Evolutionary conservation across 2,797 vertebrate genomes (phyloP).

Genomic region (Gymnopithys bicolor): DNA sequence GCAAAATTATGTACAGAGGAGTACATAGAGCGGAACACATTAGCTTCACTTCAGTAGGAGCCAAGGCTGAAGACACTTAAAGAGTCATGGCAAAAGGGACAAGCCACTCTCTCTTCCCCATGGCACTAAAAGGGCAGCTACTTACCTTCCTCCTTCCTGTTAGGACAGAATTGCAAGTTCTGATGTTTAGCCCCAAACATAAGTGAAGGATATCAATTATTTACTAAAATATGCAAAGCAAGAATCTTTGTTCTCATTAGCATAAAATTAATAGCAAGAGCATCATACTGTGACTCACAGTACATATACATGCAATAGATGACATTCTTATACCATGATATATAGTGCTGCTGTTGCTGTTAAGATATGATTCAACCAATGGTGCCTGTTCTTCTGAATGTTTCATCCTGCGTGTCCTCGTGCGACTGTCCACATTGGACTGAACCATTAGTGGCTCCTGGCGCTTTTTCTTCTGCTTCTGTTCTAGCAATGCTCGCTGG

Average conservation of each 20-base stretch:
- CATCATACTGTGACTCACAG: not conserved
- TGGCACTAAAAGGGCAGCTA: not conserved
- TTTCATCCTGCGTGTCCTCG: constrained; percentile 87
- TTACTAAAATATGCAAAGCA: not conserved
- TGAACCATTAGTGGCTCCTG: constrained; percentile 99
- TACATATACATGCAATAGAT: not conserved
- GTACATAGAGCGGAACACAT: not conserved
- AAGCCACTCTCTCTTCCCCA: not conserved
- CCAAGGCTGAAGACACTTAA: not conserved
- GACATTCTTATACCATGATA: constrained; percentile 85
- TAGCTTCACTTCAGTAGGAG: not conserved
- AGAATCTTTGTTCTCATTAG: not conserved
- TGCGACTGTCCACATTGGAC: constrained; percentile 91
- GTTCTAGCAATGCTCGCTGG: constrained; percentile 92
- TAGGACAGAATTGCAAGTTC: not conserved
- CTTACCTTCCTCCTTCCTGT: not conserved
- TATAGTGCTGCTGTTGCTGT: constrained; percentile 94
- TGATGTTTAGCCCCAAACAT: not conserved
- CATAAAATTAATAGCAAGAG: not conserved
- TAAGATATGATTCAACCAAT: constrained; percentile 95
- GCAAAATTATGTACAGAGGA: not conserved
- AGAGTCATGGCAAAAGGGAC: not conserved
- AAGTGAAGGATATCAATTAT: not conserved
- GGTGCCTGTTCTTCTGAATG: constrained; percentile 97
- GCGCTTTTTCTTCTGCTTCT: constrained; percentile 98